phyloP scores from a whole-genome alignment of 92 coral and sea anemone genomes.

The Actinostola sp. region DNA sequence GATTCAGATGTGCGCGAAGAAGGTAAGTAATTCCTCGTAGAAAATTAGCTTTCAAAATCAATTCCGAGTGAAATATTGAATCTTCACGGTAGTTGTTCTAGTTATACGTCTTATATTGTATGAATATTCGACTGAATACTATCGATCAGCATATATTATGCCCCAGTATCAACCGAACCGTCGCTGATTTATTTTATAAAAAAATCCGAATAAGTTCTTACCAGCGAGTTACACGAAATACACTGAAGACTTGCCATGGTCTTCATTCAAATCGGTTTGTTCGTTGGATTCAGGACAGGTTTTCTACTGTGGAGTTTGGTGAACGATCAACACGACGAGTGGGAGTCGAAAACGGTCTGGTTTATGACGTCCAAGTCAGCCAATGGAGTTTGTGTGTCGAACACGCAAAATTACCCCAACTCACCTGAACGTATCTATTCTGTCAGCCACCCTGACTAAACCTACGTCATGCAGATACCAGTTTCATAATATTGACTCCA shows the following conservation, averaged over 20 bases:
- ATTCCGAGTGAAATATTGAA: too few species aligned
- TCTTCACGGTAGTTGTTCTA: too few species aligned
- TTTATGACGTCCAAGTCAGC: conserved; percentile 18
- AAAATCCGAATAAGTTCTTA: conserved; percentile 1
- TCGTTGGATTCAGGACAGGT: conserved; percentile 1
- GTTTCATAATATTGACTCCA: conserved; percentile 4
- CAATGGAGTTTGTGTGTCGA: conserved; percentile 2
- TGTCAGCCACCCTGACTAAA: conserved; percentile 9
- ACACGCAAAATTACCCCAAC: conserved; percentile 1
- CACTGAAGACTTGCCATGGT: conserved; percentile 35
- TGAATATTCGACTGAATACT: too few species aligned
- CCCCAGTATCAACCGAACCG: too few species aligned
- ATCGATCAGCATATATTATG: too few species aligned
- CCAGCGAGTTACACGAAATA: conserved; percentile 41
- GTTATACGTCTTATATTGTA: too few species aligned
- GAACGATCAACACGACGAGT: background rate
- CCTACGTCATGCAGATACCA: conserved; percentile 30
- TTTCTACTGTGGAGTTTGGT: conserved; percentile 3
- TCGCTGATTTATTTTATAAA: too few species aligned
- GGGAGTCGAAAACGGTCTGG: background rate
- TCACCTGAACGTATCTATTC: background rate
- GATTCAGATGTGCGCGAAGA: too few species aligned
- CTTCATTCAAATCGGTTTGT: conserved; percentile 5
- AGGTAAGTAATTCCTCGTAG: too few species aligned
- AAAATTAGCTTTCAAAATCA: too few species aligned